A percentile compares a stretch with the other conserved stretches of the same genome.
Conservation (phyloP, 2,113 vertebrate genomes). For the Diadophis punctatus region DNA sequence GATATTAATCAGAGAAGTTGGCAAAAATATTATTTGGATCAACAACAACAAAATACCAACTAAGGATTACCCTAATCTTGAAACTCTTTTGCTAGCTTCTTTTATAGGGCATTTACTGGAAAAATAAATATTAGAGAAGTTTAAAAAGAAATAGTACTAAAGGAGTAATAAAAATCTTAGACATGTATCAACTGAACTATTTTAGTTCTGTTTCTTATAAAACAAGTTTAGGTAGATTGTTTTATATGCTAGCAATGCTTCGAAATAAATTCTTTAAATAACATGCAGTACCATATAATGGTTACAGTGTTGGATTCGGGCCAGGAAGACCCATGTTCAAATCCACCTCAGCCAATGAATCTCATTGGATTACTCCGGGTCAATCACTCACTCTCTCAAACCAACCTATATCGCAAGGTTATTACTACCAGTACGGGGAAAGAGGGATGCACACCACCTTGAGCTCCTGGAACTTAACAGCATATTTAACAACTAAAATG, state of each 20-base stretch:
- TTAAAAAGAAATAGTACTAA: neutral
- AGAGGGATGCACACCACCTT: neutral
- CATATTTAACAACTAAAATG: neutral
- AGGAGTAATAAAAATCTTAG: constrained; percentile 12
- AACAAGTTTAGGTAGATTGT: constrained; percentile 52
- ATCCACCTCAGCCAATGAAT: neutral
- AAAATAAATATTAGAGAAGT: constrained; percentile 12
- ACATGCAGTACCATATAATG: neutral
- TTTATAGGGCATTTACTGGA: neutral
- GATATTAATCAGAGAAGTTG: constrained; percentile 2
- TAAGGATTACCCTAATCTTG: constrained; percentile 4
- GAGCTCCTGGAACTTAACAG: neutral
- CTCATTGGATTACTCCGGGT: neutral
- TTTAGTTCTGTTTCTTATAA: constrained; percentile 70
- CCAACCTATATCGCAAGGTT: neutral
- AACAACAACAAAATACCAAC: neutral
- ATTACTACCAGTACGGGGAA: neutral
- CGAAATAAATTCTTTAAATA: neutral
- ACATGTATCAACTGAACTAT: constrained; percentile 71
- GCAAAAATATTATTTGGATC: neutral
- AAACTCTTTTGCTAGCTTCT: constrained; percentile 7
- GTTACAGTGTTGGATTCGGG: neutral
- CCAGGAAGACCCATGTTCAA: neutral
- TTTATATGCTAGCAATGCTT: constrained; percentile 41
- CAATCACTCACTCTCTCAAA: neutral